Conservation (phyloP, 2,113 vertebrate genomes). For the Albula glossodonta region DNA sequence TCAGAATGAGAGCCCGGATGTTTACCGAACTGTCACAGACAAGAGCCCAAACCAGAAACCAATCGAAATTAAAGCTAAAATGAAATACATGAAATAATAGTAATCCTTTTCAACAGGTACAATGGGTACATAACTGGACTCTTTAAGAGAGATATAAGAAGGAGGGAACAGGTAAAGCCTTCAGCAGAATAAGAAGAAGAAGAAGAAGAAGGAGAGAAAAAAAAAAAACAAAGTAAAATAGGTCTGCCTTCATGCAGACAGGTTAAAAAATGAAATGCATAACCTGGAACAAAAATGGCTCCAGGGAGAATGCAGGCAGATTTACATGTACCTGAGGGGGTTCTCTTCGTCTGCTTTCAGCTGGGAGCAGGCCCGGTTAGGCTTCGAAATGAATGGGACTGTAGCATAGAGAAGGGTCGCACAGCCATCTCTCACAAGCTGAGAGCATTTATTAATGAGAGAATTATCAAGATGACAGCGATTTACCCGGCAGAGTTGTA, state of each 20-base stretch:
- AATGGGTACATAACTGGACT: neutral
- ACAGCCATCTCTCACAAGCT: neutral
- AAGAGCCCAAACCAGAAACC: neutral
- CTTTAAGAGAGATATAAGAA: neutral
- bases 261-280: constrained; percentile 62
- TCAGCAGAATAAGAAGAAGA: neutral
- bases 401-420: neutral
- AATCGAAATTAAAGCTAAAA: neutral
- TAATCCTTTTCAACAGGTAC: neutral
- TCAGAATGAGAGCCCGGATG: neutral
- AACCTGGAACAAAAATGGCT: constrained; percentile 50
- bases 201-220: neutral
- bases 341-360: neutral
- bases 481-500: neutral
- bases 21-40: neutral
- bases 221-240: constrained; percentile 20
- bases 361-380: neutral
- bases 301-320: constrained; percentile 9
- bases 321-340: neutral
- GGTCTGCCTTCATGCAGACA: constrained; percentile 44
- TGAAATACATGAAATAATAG: neutral
- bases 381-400: neutral
- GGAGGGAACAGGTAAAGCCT: neutral
- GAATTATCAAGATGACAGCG: neutral
- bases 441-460: neutral